phyloP scores from a whole-genome alignment of 1,140 invertebrate genomes.

The Formica selysi region DNA sequence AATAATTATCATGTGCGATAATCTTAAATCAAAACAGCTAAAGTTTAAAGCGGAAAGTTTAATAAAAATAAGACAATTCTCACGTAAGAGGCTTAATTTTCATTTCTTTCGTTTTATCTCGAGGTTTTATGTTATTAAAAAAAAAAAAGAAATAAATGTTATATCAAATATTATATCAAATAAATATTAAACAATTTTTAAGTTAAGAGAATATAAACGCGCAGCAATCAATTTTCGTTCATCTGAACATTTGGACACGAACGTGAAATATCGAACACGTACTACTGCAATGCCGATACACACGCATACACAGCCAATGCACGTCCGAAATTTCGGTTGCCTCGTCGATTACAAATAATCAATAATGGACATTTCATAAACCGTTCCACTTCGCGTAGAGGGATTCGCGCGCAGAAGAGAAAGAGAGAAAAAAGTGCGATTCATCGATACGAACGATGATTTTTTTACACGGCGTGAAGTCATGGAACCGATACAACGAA shows the following conservation, averaged over 20 bases:
- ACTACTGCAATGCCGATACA: background rate
- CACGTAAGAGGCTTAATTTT: background rate
- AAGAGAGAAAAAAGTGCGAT: background rate
- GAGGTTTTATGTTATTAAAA: background rate
- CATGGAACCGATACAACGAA: background rate
- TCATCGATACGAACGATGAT: slow-evolving; percentile 40
- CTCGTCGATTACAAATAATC: slow-evolving; percentile 46
- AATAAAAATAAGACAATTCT: background rate
- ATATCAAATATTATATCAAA: no score
- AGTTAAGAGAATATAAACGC: background rate
- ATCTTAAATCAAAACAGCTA: background rate
- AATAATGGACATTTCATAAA: slow-evolving; percentile 54
- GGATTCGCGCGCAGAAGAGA: slow-evolving; percentile 17
- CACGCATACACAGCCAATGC: background rate
- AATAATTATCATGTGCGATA: no score
- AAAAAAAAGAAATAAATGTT: no score
- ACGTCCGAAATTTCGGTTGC: slow-evolving; percentile 31
- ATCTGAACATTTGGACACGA: background rate
- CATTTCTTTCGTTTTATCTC: background rate
- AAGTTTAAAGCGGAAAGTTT: background rate
- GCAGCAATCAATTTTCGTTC: slow-evolving; percentile 24
- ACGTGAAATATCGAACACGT: slow-evolving; percentile 31
- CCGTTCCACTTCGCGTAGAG: slow-evolving; percentile 9
- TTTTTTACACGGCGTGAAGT: slow-evolving; percentile 52
- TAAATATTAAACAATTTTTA: background rate